phyloP scores from a whole-genome alignment of 2,888 invertebrate species.

The Drosophila cyrtoloma region DNA sequence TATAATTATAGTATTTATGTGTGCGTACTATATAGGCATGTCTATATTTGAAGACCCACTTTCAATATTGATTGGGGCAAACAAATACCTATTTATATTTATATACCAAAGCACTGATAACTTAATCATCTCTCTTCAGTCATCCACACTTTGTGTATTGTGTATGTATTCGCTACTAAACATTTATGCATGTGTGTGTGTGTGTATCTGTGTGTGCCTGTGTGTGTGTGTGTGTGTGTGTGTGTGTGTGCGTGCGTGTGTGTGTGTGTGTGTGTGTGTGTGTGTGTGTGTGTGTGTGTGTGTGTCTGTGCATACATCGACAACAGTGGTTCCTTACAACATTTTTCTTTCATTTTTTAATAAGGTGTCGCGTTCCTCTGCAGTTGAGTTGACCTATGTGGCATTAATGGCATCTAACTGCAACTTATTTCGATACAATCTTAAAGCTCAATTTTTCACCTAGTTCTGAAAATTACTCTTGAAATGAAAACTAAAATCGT shows the following conservation, averaged over 20 bases:
- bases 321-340: background rate
- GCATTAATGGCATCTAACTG: background rate
- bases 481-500: background rate
- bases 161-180: constrained; percentile 10
- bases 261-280: too few relatives aligned
- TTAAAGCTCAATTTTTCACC: background rate
- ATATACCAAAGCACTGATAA: constrained; percentile 39
- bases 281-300: too few relatives aligned
- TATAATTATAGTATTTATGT: background rate
- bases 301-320: background rate
- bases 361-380: background rate
- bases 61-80: constrained; percentile 37
- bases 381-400: background rate
- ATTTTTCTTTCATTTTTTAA: background rate
- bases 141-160: constrained; percentile 18
- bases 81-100: constrained; percentile 47
- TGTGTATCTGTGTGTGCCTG: background rate
- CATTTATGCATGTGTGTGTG: background rate
- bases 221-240: background rate
- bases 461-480: background rate
- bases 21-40: background rate
- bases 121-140: constrained; percentile 31
- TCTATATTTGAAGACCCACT: constrained; percentile 58
- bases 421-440: background rate
- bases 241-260: too few relatives aligned